phyloP scores from a whole-genome alignment of 1,140 invertebrate species.

The Bombus huntii region DNA sequence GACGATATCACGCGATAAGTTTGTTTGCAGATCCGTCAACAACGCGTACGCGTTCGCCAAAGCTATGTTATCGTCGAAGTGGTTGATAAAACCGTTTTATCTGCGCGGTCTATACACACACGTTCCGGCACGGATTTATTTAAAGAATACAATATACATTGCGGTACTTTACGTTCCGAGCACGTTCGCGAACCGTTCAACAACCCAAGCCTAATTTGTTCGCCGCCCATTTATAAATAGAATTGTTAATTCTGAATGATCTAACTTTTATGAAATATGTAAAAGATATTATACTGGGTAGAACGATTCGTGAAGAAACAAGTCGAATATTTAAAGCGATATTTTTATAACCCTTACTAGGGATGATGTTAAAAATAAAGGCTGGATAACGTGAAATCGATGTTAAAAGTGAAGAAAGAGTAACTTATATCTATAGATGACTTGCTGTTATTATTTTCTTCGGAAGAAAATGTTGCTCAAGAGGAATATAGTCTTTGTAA shows the following conservation, averaged over 20 bases:
- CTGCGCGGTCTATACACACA: neutral
- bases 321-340: neutral
- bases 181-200: slow-evolving; percentile 7
- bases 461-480: neutral
- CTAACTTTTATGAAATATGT: neutral
- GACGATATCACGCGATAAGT: slow-evolving; percentile 47
- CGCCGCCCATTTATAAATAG: neutral
- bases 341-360: neutral
- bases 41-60: neutral
- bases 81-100: slow-evolving; percentile 48
- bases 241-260: neutral
- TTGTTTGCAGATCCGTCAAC: slow-evolving; percentile 15
- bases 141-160: slow-evolving; percentile 6
- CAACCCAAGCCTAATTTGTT: neutral
- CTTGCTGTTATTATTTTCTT: neutral
- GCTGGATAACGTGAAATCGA: neutral
- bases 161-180: neutral
- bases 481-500: neutral
- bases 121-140: slow-evolving; percentile 21
- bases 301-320: neutral
- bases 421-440: neutral
- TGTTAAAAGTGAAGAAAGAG: neutral
- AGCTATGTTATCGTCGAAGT: slow-evolving; percentile 15
- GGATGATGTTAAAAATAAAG: neutral
- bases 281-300: neutral